phyloP scores from a whole-genome alignment of 2,888 invertebrate genomes.

The Clepsis dumicolana region DNA sequence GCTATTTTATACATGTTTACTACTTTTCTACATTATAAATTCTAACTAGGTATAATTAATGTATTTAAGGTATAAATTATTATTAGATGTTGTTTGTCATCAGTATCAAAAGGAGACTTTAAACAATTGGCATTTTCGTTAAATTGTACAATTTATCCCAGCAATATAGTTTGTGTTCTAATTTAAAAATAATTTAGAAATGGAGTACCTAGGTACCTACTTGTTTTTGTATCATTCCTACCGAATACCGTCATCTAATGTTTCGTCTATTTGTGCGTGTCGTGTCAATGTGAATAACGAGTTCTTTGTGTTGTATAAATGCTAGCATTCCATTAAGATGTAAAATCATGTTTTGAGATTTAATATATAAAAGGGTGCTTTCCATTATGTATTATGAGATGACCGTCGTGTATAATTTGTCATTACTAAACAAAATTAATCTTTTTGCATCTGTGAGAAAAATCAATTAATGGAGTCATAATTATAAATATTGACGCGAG shows the following conservation, averaged over 20 bases:
- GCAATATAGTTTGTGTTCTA: background rate
- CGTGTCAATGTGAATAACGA: slow-evolving; percentile 25
- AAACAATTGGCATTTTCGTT: background rate
- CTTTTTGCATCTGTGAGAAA: background rate
- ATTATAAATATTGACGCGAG: too few relatives aligned
- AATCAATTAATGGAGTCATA: background rate
- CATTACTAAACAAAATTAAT: slow-evolving; percentile 43
- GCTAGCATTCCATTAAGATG: slow-evolving; percentile 32
- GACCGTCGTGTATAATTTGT: slow-evolving; percentile 20
- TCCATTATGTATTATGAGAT: slow-evolving; percentile 24
- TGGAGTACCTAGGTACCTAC: slow-evolving; percentile 6
- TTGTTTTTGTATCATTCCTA: slow-evolving; percentile 18
- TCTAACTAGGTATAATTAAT: slow-evolving; percentile 5
- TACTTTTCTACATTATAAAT: slow-evolving; percentile 40
- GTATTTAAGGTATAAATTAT: slow-evolving; percentile 25
- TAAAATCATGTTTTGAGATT: slow-evolving; percentile 5
- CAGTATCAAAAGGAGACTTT: background rate
- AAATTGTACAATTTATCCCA: background rate
- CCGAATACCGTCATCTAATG: slow-evolving; percentile 8
- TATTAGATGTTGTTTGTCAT: background rate
- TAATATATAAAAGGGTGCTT: slow-evolving; percentile 27
- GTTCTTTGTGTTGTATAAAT: slow-evolving; percentile 32
- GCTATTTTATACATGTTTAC: slow-evolving; percentile 46
- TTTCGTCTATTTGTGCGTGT: slow-evolving; percentile 17
- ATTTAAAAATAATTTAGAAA: background rate